Evolutionary conservation across 2,888 invertebrate species (phyloP).

Genomic region (Cremastobaeus sp.): DNA sequence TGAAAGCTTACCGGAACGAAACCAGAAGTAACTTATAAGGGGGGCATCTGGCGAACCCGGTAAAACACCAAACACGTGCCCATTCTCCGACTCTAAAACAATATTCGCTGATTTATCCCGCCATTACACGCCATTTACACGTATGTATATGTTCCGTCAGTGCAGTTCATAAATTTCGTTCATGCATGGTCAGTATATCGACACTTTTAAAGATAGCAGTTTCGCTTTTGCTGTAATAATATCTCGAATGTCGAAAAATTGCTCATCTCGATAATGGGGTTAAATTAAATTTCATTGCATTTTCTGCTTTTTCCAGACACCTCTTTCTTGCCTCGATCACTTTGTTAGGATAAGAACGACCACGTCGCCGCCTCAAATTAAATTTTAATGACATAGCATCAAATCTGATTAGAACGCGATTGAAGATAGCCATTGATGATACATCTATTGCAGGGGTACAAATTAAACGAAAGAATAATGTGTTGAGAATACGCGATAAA

Average conservation of each 20-base stretch:
- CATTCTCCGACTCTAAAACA: constrained; percentile 52
- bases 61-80: constrained; percentile 73
- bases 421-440: neutral
- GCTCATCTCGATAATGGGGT: no score
- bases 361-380: neutral
- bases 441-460: neutral
- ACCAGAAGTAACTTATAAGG: constrained; percentile 69
- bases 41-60: constrained; percentile 71
- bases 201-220: neutral
- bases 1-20: constrained; percentile 66
- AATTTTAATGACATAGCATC: neutral
- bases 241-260: neutral
- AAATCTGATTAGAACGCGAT: neutral
- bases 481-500: neutral
- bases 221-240: neutral
- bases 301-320: no score
- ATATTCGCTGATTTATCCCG: constrained; percentile 38
- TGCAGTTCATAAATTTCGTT: constrained; percentile 39
- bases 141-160: constrained; percentile 32
- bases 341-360: neutral
- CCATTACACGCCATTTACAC: constrained; percentile 28
- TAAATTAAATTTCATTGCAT: no score
- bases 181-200: constrained; percentile 6
- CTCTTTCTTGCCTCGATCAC: neutral
- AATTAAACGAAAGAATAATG: neutral